These are phyloP conservation scores for Formicarius rufipectus DNA, from an alignment of 2,113 vertebrate species.

Conservation along the genomic window DNA sequence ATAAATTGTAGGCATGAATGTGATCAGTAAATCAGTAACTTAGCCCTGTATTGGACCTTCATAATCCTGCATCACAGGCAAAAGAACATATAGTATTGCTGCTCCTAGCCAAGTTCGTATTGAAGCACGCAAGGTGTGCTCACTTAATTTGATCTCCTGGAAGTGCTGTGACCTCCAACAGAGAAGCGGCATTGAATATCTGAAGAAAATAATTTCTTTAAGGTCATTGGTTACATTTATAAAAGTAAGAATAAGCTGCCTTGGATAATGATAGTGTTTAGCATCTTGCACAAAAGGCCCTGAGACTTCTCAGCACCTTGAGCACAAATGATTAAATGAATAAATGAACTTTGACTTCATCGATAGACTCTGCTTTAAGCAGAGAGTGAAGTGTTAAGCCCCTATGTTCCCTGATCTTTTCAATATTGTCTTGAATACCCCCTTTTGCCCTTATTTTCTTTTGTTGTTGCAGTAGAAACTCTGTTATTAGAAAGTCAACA, in stretches of 20 bases:
- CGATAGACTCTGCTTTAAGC: background rate
- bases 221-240: background rate
- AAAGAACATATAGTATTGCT: background rate
- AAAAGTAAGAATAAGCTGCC: background rate
- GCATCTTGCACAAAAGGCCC: background rate
- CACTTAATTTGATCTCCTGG: background rate
- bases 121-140: background rate
- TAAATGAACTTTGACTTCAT: background rate
- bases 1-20: background rate
- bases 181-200: background rate
- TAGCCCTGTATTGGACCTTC: background rate
- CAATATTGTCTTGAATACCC: background rate
- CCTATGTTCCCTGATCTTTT: background rate
- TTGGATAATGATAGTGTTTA: background rate
- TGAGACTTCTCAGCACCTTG: background rate
- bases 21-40: background rate
- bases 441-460: background rate
- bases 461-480: background rate
- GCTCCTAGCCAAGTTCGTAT: background rate
- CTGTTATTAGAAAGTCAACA: background rate
- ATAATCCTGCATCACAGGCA: background rate
- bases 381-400: background rate
- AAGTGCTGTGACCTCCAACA: background rate
- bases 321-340: background rate
- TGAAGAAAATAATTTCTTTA: background rate